phyloP scores from a whole-genome alignment of 2,113 vertebrate genomes.

The Cnemophilus loriae region DNA sequence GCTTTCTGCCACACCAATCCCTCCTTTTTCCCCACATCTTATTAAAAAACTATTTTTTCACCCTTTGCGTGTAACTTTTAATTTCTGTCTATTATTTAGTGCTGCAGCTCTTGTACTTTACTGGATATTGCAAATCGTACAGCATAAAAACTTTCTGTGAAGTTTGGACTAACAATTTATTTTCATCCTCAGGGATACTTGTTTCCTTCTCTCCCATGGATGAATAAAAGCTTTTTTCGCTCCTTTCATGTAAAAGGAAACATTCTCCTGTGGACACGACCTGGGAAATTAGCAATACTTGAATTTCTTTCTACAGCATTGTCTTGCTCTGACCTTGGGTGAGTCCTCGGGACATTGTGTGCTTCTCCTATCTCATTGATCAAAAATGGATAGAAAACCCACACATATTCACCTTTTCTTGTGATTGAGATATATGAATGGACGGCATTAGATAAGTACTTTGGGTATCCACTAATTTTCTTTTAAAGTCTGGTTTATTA shows the following conservation, averaged over 20 bases:
- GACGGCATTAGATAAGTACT: background rate
- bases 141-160: constrained; percentile 50
- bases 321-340: background rate
- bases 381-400: background rate
- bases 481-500: background rate
- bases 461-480: background rate
- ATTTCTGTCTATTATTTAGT: constrained; percentile 37
- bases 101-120: background rate
- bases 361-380: background rate
- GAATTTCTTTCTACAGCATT: background rate
- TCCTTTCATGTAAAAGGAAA: background rate
- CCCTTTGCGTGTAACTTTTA: constrained; percentile 8
- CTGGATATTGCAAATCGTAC: constrained; percentile 22
- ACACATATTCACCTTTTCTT: background rate
- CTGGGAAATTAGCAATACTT: background rate
- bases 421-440: background rate
- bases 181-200: constrained; percentile 3
- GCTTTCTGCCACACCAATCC: background rate
- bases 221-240: background rate
- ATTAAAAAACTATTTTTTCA: background rate
- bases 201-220: constrained; percentile 32
- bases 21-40: background rate
- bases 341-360: background rate
- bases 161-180: constrained; percentile 54
- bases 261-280: background rate